Base-by-base conservation (phyloP, 2,113 vertebrate genomes). In the Vulpes vulpes region DNA sequence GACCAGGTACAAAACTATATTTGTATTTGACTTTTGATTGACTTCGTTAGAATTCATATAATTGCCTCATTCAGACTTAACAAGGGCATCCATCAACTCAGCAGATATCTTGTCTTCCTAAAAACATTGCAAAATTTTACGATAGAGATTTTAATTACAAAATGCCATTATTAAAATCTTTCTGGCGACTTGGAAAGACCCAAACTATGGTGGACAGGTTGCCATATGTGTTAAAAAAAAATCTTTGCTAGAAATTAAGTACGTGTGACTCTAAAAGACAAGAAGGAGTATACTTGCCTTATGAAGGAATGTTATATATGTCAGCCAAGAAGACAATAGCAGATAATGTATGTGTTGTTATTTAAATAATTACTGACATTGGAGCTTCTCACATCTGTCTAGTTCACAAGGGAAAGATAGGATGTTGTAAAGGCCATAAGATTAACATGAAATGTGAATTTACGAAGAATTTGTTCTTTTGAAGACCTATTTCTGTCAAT, bases 181-280 rank as follows among this genome's bases (percentile, higher is more conserved):
- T 95, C 43, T 83, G 12, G n/a, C 76, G 25, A 15, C 16, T 71
- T 83, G 11, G 20, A 87, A 93, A 83, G 53, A 71, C 16, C 71
- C 86, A 83, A 86, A 71, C 59, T 62, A 55, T 6, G 88, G 27
- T 25, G 93, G 55, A 82, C 23, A 78, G 25, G 88, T 32, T 73
- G 8, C 20, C 17, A 22, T 74, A 49, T 83, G 20, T 93, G 23
- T 73, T 79, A 79, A 91, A 78, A 74, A 73, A 51, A 90, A 19
- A 53, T 78, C 62, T 80, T 91, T 76, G 43, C n/a, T 67, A 93
- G 90, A 93, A 69, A 83, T 81, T 35, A 76, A 88, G 19, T 93
- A n/a, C 62, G 49, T 73, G 53, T 81, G 59, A 96, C 4, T 71
- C 64, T 80, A 53, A 80, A 94, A 76, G 15, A 88, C 6, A 90